Conservation (phyloP, 2,888 invertebrate species). For the Torymus tubicola region DNA sequence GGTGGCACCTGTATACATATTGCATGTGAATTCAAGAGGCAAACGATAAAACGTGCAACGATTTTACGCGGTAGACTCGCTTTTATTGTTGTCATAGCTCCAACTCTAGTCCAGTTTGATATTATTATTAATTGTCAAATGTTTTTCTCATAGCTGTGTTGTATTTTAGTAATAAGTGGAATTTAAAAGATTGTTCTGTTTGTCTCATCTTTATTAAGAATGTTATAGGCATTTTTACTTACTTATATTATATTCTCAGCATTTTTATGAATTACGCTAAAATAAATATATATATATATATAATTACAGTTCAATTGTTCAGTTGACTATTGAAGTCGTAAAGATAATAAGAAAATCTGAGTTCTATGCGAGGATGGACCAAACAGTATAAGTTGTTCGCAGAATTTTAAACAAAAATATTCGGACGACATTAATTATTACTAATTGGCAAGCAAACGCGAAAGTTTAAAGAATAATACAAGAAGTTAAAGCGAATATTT, state of each 20-base stretch:
- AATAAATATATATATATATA: background rate
- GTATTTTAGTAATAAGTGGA: slow-evolving; percentile 22
- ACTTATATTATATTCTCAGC: background rate
- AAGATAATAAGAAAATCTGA: slow-evolving; percentile 9
- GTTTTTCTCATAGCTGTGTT: slow-evolving; percentile 33
- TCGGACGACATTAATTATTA: too few relatives aligned
- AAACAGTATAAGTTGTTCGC: slow-evolving; percentile 21
- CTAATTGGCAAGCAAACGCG: too few relatives aligned
- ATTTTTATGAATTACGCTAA: slow-evolving; percentile 25
- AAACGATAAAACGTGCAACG: slow-evolving; percentile 26
- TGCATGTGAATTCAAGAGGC: slow-evolving; percentile 34
- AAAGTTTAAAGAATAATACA: too few relatives aligned
- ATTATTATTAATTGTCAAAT: slow-evolving; percentile 35
- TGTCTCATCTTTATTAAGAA: background rate
- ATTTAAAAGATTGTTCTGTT: slow-evolving; percentile 7
- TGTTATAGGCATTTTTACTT: slow-evolving; percentile 17
- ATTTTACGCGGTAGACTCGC: slow-evolving; percentile 42
- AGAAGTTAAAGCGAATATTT: too few relatives aligned
- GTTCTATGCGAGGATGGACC: slow-evolving; percentile 14
- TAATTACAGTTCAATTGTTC: slow-evolving; percentile 23
- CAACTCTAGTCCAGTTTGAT: slow-evolving; percentile 35
- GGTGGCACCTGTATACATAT: slow-evolving; percentile 47
- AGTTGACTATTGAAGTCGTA: slow-evolving; percentile 16
- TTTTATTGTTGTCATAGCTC: slow-evolving; percentile 44
- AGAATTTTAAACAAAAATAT: slow-evolving; percentile 6